A percentile compares a stretch with the other conserved stretches of the same genome.
Evolutionary conservation across 1,140 invertebrate species (phyloP).

Genomic region (Platyscapa corneri): DNA sequence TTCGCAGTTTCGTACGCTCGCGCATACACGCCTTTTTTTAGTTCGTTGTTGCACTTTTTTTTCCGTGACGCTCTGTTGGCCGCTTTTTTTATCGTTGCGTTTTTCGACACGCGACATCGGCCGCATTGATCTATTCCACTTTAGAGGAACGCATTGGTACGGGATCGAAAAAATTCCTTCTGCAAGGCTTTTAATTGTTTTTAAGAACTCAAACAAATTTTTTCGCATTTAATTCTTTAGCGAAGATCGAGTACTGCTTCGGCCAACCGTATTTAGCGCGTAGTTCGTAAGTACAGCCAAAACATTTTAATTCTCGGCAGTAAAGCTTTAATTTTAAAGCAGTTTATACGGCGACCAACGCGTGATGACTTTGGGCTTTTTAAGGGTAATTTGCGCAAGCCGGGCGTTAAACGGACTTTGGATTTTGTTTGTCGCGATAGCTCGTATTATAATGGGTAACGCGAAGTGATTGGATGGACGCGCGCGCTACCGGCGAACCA

Average conservation of each 20-base stretch:
- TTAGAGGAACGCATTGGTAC: neutral
- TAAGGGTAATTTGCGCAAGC: too few relatives aligned
- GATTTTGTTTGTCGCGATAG: neutral
- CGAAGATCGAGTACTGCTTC: neutral
- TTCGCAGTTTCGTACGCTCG: neutral
- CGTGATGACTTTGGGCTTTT: too few relatives aligned
- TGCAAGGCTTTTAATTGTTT: slow-evolving; percentile 21
- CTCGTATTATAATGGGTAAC: neutral
- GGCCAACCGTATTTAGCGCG: too few relatives aligned
- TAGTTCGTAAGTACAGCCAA: neutral
- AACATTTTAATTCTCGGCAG: neutral
- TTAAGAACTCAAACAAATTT: neutral
- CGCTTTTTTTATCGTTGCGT: neutral
- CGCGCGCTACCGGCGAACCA: neutral
- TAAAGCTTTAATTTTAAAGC: neutral
- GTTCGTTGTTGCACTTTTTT: slow-evolving; percentile 21
- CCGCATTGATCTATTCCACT: slow-evolving; percentile 40
- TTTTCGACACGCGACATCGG: slow-evolving; percentile 24
- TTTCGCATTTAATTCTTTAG: neutral
- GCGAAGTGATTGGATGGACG: neutral
- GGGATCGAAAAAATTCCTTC: neutral
- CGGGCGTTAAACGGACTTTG: too few relatives aligned
- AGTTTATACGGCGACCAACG: too few relatives aligned
- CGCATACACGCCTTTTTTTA: slow-evolving; percentile 22
- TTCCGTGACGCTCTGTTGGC: neutral